Evolutionary conservation across 2,888 invertebrate species (phyloP).

Genomic region (Coleophora flavipennella): DNA sequence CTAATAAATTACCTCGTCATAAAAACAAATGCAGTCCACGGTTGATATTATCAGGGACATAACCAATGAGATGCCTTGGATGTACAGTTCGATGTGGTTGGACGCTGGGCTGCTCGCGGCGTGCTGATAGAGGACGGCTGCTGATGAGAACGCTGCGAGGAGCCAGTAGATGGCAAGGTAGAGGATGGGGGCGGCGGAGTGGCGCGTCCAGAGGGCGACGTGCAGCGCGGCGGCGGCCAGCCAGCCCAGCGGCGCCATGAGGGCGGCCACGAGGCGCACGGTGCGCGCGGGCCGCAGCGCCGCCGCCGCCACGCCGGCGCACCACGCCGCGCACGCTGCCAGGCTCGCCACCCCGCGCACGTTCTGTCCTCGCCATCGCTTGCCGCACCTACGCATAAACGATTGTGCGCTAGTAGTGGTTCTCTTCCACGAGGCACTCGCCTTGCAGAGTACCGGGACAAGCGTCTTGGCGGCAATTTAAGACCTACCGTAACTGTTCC

Average conservation of each 20-base stretch:
- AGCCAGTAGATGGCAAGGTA: constrained; percentile 63
- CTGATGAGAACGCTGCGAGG: constrained; percentile 40
- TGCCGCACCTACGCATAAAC: constrained; percentile 20
- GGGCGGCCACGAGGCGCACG: constrained; percentile 38
- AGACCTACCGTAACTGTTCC: no score
- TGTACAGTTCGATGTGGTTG: constrained; percentile 39
- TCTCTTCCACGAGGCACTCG: no score
- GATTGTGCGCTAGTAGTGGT: no score
- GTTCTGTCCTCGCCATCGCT: constrained; percentile 53
- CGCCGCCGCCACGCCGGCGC: constrained; percentile 42
- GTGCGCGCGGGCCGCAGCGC: constrained; percentile 38
- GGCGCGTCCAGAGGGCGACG: constrained; percentile 49
- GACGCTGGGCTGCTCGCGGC: constrained; percentile 21
- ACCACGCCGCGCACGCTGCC: constrained; percentile 39
- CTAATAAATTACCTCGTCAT: constrained; percentile 47
- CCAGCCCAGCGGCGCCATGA: constrained; percentile 53
- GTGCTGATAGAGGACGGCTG: constrained; percentile 39
- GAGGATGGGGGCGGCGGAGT: constrained; percentile 50
- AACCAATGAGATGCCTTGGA: constrained; percentile 36
- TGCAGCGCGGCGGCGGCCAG: constrained; percentile 55
- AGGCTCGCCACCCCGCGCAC: constrained; percentile 48
- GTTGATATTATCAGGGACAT: constrained; percentile 39
- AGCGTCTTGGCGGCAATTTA: no score
- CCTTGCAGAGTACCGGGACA: no score
- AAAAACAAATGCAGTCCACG: constrained; percentile 57